Evolutionary conservation across 2,888 invertebrate genomes (phyloP).

Genomic region (Pollenia labialis): DNA sequence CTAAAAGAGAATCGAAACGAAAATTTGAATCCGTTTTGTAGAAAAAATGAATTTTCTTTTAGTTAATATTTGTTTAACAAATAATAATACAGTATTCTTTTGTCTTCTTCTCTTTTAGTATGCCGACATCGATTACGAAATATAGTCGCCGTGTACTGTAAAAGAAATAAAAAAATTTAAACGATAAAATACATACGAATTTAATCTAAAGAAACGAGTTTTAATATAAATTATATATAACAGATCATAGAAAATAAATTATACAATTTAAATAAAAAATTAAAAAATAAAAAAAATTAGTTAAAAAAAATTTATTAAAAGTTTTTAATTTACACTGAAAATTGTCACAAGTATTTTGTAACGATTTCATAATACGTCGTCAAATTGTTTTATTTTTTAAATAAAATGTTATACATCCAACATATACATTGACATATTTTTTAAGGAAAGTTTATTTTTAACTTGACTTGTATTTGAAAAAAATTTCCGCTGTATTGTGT

Average conservation of each 20-base stretch:
- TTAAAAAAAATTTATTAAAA: not conserved
- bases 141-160: constrained; percentile 64
- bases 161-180: constrained; percentile 31
- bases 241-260: constrained; percentile 5
- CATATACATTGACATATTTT: constrained; percentile 50
- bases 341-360: constrained; percentile 77
- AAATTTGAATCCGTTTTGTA: constrained; percentile 50
- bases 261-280: constrained; percentile 8
- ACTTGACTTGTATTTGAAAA: constrained; percentile 51
- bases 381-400: constrained; percentile 57
- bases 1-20: constrained; percentile 4
- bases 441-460: constrained; percentile 66
- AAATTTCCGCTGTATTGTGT: constrained; percentile 52
- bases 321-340: constrained; percentile 12
- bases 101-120: constrained; percentile 61
- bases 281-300: not conserved
- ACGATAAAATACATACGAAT: constrained; percentile 58
- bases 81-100: constrained; percentile 59
- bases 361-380: constrained; percentile 79
- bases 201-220: constrained; percentile 54
- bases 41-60: constrained; percentile 59
- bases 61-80: constrained; percentile 60
- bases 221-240: constrained; percentile 32
- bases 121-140: constrained; percentile 72
- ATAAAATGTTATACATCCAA: constrained; percentile 46